A percentile compares a stretch with the other conserved stretches of the same genome.
Evolutionary conservation across 2,113 vertebrate species (phyloP).

Genomic region (Abramis brama): DNA sequence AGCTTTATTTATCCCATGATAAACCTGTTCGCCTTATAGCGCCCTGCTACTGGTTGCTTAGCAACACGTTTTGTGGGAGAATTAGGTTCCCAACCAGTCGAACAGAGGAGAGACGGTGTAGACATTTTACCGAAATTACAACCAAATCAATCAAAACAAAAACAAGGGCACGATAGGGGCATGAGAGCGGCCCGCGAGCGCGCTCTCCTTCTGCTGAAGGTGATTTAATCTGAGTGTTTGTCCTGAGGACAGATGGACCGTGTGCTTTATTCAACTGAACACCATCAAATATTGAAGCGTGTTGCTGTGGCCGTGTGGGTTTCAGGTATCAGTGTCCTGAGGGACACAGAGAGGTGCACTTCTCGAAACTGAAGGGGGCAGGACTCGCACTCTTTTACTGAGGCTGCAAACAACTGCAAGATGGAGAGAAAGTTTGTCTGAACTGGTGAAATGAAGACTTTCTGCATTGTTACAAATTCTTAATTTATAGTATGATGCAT

Average conservation of each 20-base stretch:
- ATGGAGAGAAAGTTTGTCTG: slow-evolving; percentile 6
- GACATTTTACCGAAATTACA: slow-evolving; percentile 21
- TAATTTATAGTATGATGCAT: no score
- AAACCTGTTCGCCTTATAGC: slow-evolving; percentile 6
- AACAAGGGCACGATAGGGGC: not conserved
- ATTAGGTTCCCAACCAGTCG: slow-evolving; percentile 34
- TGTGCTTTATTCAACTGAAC: slow-evolving; percentile 59
- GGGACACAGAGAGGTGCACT: not conserved
- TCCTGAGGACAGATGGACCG: slow-evolving; percentile 41
- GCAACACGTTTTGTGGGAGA: slow-evolving; percentile 48
- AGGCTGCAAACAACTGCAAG: not conserved
- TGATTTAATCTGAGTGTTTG: slow-evolving; percentile 9
- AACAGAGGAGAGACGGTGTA: slow-evolving; percentile 19
- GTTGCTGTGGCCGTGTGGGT: slow-evolving; percentile 60
- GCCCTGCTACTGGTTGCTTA: slow-evolving; percentile 46
- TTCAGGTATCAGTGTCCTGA: slow-evolving; percentile 72
- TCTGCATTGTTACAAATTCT: no score
- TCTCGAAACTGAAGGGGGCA: slow-evolving; percentile 1
- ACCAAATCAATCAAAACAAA: slow-evolving; percentile 20
- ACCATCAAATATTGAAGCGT: slow-evolving; percentile 74
- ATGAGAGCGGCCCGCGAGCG: not conserved
- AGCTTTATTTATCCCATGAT: slow-evolving; percentile 17
- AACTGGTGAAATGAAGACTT: not conserved
- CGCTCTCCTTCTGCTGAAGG: slow-evolving; percentile 17
- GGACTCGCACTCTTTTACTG: slow-evolving; percentile 9